Percentiles rank a stretch among this genome's conserved stretches.
Conservation (phyloP, 1,140 invertebrate species). For the Varroa destructor region DNA sequence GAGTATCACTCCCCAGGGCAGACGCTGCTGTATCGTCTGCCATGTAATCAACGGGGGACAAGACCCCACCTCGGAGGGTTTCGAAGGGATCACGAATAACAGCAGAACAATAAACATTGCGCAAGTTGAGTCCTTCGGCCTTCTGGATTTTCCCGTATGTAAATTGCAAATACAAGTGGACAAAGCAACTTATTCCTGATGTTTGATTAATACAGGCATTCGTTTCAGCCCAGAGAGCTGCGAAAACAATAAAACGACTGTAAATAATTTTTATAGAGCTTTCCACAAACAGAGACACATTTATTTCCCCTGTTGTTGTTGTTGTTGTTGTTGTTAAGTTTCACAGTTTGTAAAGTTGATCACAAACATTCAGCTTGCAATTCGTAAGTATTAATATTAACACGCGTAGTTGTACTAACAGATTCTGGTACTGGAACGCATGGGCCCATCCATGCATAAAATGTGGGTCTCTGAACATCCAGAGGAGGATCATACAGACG, state of each 20-base stretch:
- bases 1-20: slow-evolving; percentile 45
- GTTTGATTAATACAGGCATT: too few relatives aligned
- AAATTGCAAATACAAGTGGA: too few relatives aligned
- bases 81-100: slow-evolving; percentile 63
- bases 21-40: slow-evolving; percentile 39
- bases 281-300: too few relatives aligned
- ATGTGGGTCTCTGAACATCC: slow-evolving; percentile 73
- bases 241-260: not conserved
- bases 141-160: slow-evolving; percentile 13
- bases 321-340: too few relatives aligned
- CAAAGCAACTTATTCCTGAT: too few relatives aligned
- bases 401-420: not conserved
- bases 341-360: too few relatives aligned
- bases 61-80: slow-evolving; percentile 40
- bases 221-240: too few relatives aligned
- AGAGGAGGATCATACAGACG: slow-evolving; percentile 60
- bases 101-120: slow-evolving; percentile 63
- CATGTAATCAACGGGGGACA: slow-evolving; percentile 37
- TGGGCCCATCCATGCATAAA: slow-evolving; percentile 63
- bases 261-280: too few relatives aligned
- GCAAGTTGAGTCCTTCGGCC: slow-evolving; percentile 57
- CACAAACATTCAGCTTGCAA: too few relatives aligned
- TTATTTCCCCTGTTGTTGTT: too few relatives aligned
- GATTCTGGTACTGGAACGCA: not conserved
- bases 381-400: too few relatives aligned